These are phyloP conservation scores for Scalopus aquaticus DNA, from an alignment of 2,113 vertebrate species.

Conservation along the genomic window DNA sequence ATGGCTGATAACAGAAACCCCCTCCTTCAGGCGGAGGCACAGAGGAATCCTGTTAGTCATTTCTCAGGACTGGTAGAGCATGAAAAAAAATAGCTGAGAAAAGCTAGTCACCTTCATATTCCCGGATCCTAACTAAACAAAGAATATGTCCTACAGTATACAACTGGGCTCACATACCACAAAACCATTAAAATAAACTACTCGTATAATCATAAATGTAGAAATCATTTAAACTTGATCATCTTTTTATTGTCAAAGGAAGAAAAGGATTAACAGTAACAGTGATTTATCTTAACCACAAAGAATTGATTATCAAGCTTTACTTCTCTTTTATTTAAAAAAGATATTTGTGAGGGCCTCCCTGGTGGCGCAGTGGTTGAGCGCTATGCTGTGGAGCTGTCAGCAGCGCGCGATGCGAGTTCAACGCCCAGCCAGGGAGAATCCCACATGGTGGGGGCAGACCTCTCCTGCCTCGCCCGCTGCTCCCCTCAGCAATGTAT, in stretches of 20 bases:
- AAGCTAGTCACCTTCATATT: neutral
- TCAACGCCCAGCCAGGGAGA: no score
- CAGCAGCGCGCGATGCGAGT: no score
- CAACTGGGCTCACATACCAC: neutral
- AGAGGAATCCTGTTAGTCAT: neutral
- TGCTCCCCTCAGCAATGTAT: no score
- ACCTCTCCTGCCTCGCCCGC: no score
- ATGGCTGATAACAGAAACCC: neutral
- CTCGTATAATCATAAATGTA: neutral
- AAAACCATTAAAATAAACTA: neutral
- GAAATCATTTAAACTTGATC: conserved; percentile 8
- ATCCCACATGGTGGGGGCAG: no score
- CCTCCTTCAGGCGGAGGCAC: neutral
- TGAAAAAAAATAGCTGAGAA: neutral
- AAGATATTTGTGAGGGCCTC: neutral
- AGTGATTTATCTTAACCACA: neutral
- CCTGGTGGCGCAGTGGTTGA: no score
- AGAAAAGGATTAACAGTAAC: conserved; percentile 13
- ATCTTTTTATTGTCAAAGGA: conserved; percentile 9
- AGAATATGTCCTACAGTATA: neutral
- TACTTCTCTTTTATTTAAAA: neutral
- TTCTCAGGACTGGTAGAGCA: neutral
- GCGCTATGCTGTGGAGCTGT: no score
- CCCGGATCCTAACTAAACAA: neutral
- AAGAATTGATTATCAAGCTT: neutral